Percentiles rank a stretch among this genome's conserved stretches.
Conservation (phyloP, 2,797 vertebrate genomes). For the Tadarida brasiliensis region DNA sequence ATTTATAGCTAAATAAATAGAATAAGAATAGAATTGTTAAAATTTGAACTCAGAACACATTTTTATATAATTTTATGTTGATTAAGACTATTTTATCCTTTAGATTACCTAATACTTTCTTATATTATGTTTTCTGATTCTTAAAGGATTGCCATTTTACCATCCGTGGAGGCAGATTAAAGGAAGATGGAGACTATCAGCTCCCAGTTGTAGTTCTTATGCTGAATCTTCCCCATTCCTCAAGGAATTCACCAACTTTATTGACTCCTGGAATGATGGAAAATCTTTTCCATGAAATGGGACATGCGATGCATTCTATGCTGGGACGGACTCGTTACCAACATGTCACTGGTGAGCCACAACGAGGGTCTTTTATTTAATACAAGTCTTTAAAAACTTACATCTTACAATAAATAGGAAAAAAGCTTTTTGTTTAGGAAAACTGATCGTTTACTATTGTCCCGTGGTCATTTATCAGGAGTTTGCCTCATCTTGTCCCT, state of each 20-base stretch:
- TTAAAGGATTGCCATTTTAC: conserved; percentile 98
- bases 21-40: not conserved
- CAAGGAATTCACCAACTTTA: conserved; percentile 90
- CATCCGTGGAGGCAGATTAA: conserved; percentile 94
- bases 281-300: conserved; percentile 99
- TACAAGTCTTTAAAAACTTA: not conserved
- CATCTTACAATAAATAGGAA: not conserved
- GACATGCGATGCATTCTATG: conserved; percentile 99
- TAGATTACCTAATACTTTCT: not conserved
- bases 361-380: not conserved
- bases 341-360: conserved; percentile 94
- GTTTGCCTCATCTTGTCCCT: not conserved
- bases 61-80: not conserved
- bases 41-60: not conserved
- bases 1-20: not conserved
- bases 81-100: not conserved
- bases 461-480: not conserved
- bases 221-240: conserved; percentile 94
- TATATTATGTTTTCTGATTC: not conserved
- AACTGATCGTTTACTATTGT: not conserved
- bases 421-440: not conserved
- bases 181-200: conserved; percentile 94
- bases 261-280: conserved; percentile 98
- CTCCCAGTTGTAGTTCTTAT: conserved; percentile 97
- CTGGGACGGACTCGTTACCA: conserved; percentile 97